Evolutionary conservation across 2,797 vertebrate species (phyloP).

Genomic region (Emys orbicularis): DNA sequence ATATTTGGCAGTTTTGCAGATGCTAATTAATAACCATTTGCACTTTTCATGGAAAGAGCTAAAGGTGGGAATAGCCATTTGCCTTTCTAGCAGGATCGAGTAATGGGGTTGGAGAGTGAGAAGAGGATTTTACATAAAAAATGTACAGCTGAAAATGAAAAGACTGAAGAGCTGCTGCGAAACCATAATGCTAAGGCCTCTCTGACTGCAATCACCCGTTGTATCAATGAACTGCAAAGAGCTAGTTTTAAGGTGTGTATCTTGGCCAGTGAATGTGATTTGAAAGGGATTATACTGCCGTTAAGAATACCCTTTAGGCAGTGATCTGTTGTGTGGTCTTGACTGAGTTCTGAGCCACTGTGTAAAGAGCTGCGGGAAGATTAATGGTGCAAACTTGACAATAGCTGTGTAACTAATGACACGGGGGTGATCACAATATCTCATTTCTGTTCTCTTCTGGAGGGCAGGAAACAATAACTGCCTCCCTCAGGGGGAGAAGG

Average conservation of each 20-base stretch:
- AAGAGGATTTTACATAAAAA: accelerated
- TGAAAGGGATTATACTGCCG: not conserved
- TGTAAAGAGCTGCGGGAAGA: not conserved
- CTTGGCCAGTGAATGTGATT: not conserved
- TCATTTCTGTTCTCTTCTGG: not conserved
- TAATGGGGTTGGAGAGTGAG: accelerated
- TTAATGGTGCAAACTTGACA: not conserved
- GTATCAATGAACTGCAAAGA: not conserved
- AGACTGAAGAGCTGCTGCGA: not conserved
- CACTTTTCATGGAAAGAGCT: accelerated
- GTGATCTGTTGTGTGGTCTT: not conserved
- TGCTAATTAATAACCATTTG: not conserved
- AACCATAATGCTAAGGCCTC: accelerated
- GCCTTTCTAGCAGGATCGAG: not conserved
- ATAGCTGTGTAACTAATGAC: not conserved
- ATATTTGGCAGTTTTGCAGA: not conserved
- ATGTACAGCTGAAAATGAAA: accelerated
- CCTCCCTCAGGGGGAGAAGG: not conserved
- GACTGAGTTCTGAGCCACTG: accelerated
- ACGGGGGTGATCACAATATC: not conserved
- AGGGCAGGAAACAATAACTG: not conserved
- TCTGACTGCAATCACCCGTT: not conserved
- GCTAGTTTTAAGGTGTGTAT: not conserved
- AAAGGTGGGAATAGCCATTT: accelerated
- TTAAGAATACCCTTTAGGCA: not conserved